A percentile compares a stretch with the other conserved stretches of the same genome.
These are phyloP conservation scores for Elysia chlorotica DNA, from an alignment of 1,140 invertebrate genomes.

Conservation along the genomic window DNA sequence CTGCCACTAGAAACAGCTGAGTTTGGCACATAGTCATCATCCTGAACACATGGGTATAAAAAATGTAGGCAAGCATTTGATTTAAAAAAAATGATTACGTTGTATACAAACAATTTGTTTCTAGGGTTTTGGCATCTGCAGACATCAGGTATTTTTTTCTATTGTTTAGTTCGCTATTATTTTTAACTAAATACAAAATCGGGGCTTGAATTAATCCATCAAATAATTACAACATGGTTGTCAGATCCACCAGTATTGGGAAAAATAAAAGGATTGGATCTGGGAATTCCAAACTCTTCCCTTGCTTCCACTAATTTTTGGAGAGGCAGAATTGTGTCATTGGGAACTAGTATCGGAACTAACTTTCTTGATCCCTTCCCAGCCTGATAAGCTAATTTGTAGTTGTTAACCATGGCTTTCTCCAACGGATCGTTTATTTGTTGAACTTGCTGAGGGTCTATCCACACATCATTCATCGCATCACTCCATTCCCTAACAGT, in stretches of 20 bases:
- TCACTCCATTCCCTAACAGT: constrained; percentile 23
- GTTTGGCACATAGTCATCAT: too few species aligned
- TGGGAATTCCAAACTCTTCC: constrained; percentile 9
- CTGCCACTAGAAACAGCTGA: too few species aligned
- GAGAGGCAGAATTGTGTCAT: constrained; percentile 24
- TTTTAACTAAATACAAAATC: too few species aligned
- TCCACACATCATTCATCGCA: constrained; percentile 27
- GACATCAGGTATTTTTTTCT: too few species aligned
- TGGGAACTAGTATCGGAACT: constrained; percentile 24
- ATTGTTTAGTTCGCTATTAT: too few species aligned
- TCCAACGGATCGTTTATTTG: constrained; percentile 18
- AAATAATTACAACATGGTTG: constrained; percentile 21
- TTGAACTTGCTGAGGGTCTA: constrained; percentile 6
- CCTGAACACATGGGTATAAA: too few species aligned
- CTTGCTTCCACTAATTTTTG: constrained; percentile 15
- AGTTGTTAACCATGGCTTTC: constrained; percentile 13
- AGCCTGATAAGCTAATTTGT: constrained; percentile 24
- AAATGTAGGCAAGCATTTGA: too few species aligned
- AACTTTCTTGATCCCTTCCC: constrained; percentile 20
- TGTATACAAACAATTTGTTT: too few species aligned
- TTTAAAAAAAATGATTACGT: too few species aligned
- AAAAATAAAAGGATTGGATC: constrained; percentile 24
- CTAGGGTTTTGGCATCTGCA: too few species aligned
- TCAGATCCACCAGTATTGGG: constrained; percentile 15
- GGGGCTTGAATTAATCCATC: too few species aligned